phyloP scores from a whole-genome alignment of 2,888 invertebrate species.

The Papilio demoleus region DNA sequence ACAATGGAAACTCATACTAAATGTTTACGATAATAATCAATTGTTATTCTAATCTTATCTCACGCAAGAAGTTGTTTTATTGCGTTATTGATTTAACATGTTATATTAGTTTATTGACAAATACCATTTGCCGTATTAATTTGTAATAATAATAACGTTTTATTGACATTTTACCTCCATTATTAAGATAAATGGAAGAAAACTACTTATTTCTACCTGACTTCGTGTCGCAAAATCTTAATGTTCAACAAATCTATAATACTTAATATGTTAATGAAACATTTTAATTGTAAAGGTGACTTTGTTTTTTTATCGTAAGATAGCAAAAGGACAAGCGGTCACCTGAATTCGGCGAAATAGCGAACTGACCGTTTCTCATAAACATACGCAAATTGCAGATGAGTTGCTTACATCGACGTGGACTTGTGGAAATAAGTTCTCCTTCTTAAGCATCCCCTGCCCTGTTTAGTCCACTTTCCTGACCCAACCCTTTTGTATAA shows the following conservation, averaged over 20 bases:
- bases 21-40: too few relatives aligned
- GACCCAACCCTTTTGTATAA: too few relatives aligned
- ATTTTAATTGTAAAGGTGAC: background rate
- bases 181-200: background rate
- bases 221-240: background rate
- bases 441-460: too few relatives aligned
- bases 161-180: background rate
- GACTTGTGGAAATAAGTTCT: too few relatives aligned
- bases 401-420: too few relatives aligned
- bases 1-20: too few relatives aligned
- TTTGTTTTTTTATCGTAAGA: background rate
- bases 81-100: background rate
- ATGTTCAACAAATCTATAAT: too few relatives aligned
- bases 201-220: background rate
- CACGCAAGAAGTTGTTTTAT: constrained; percentile 15
- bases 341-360: too few relatives aligned
- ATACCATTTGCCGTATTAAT: background rate
- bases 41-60: constrained; percentile 3
- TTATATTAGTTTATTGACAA: constrained; percentile 3
- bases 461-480: too few relatives aligned
- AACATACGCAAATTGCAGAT: too few relatives aligned
- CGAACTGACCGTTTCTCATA: too few relatives aligned
- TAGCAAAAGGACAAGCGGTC: too few relatives aligned
- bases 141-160: constrained; percentile 1
- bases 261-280: background rate